A percentile compares a stretch with the other conserved stretches of the same genome.
Conservation (phyloP, 2,888 invertebrate species). For the Lasioglossum zephyrum region DNA sequence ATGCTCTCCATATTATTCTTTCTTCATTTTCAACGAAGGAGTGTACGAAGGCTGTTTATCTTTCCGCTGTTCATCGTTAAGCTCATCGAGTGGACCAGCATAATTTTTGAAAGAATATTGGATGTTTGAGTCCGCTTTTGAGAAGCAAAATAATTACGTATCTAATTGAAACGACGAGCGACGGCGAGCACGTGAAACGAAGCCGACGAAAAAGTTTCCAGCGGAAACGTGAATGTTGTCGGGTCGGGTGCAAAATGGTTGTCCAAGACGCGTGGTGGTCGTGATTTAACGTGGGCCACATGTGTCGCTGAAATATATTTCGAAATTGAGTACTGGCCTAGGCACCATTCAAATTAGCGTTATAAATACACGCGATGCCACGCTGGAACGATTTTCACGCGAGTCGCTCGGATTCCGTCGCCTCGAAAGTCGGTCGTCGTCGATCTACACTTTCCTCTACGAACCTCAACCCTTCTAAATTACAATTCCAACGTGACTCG, state of each 20-base stretch:
- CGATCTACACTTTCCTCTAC: background rate
- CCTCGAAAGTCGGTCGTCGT: background rate
- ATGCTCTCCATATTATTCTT: background rate
- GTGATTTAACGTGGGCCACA: conserved; percentile 52
- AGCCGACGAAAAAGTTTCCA: background rate
- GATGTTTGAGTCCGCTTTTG: no score
- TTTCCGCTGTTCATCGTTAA: background rate
- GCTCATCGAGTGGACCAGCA: no score
- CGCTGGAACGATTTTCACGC: conserved; percentile 25
- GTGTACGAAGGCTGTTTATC: background rate
- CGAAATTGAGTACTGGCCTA: conserved; percentile 54
- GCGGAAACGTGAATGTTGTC: background rate
- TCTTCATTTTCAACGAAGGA: background rate
- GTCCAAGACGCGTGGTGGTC: conserved; percentile 15
- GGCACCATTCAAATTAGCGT: conserved; percentile 52
- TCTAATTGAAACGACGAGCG: background rate
- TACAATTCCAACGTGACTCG: background rate
- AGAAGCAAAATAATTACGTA: no score
- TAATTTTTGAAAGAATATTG: background rate
- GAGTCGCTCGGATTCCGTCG: conserved; percentile 9
- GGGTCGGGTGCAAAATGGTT: conserved; percentile 45
- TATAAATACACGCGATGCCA: conserved; percentile 40
- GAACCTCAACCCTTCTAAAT: background rate
- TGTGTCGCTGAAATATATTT: conserved; percentile 52
- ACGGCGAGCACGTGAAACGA: background rate